Percentiles rank a stretch among this genome's conserved stretches.
phyloP scores from a whole-genome alignment of 1,140 invertebrate species.

The Sipha flava region DNA sequence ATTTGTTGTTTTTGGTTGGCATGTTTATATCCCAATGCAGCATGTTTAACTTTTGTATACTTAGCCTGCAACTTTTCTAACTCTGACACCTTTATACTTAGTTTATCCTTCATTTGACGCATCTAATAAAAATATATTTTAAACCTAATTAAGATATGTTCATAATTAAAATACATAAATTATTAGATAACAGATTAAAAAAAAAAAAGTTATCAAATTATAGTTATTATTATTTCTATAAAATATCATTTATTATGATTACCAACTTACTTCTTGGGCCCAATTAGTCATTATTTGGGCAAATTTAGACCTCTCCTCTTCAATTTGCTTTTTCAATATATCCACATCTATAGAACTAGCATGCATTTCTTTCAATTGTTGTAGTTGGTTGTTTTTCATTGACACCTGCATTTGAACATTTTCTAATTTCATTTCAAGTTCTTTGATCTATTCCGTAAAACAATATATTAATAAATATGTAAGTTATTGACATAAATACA shows the following conservation, averaged over 20 bases:
- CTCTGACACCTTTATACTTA: background rate
- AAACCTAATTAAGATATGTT: too few relatives aligned
- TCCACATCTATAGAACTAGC: background rate
- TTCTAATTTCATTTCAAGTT: slow-evolving; percentile 9
- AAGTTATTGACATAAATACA: background rate
- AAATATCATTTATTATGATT: background rate
- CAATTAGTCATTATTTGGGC: slow-evolving; percentile 26
- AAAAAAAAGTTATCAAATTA: too few relatives aligned
- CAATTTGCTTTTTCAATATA: background rate
- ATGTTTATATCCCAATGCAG: slow-evolving; percentile 7
- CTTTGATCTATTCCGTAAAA: background rate
- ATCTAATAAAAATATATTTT: slow-evolving; percentile 2
- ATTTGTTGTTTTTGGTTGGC: slow-evolving; percentile 3
- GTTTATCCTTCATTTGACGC: slow-evolving; percentile 12
- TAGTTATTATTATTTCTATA: background rate
- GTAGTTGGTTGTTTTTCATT: background rate
- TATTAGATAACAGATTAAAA: too few relatives aligned
- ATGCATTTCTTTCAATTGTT: background rate
- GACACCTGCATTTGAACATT: background rate
- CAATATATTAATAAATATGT: background rate
- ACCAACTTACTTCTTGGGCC: background rate
- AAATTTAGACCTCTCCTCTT: slow-evolving; percentile 21
- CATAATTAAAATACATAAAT: too few relatives aligned
- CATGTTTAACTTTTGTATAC: slow-evolving; percentile 7
- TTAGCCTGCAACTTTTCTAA: background rate